Evolutionary conservation across 2,888 invertebrate genomes (phyloP).

Genomic region (Synanthedon andrenaeformis): DNA sequence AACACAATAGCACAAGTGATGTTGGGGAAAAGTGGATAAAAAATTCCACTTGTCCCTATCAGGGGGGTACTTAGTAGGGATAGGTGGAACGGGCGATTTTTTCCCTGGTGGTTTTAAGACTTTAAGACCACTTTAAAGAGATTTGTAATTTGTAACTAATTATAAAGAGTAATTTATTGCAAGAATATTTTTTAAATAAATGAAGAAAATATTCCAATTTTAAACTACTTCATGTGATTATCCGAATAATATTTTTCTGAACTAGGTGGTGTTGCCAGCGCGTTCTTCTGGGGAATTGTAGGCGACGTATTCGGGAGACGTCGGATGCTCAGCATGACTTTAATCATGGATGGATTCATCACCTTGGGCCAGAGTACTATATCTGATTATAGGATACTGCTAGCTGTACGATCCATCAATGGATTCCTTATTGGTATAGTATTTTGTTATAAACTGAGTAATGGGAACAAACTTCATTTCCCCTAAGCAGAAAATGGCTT

Average conservation of each 20-base stretch:
- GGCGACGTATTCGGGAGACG: slow-evolving; percentile 77
- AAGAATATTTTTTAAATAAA: too few species aligned
- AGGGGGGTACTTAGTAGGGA: too few species aligned
- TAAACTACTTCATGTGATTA: not conserved
- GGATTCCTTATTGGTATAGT: slow-evolving; percentile 69
- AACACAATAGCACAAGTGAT: too few species aligned
- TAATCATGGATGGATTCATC: slow-evolving; percentile 61
- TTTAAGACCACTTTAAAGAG: too few species aligned
- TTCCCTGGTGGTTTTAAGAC: too few species aligned
- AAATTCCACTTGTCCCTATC: too few species aligned
- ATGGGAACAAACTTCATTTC: not conserved
- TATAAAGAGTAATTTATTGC: too few species aligned
- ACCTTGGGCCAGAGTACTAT: slow-evolving; percentile 63
- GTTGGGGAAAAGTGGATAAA: too few species aligned
- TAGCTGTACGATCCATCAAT: slow-evolving; percentile 70
- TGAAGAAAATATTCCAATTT: too few species aligned
- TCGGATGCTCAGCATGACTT: slow-evolving; percentile 64
- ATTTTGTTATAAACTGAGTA: not conserved
- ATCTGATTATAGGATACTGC: slow-evolving; percentile 42
- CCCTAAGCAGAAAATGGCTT: not conserved
- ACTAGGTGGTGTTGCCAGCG: slow-evolving; percentile 74
- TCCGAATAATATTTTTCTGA: too few species aligned
- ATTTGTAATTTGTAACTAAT: too few species aligned
- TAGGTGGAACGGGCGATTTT: too few species aligned
- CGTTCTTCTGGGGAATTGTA: slow-evolving; percentile 80